A percentile compares a stretch with the other conserved stretches of the same genome.
Evolutionary conservation across 2,797 vertebrate genomes (phyloP).

Genomic region (Alauda arvensis): DNA sequence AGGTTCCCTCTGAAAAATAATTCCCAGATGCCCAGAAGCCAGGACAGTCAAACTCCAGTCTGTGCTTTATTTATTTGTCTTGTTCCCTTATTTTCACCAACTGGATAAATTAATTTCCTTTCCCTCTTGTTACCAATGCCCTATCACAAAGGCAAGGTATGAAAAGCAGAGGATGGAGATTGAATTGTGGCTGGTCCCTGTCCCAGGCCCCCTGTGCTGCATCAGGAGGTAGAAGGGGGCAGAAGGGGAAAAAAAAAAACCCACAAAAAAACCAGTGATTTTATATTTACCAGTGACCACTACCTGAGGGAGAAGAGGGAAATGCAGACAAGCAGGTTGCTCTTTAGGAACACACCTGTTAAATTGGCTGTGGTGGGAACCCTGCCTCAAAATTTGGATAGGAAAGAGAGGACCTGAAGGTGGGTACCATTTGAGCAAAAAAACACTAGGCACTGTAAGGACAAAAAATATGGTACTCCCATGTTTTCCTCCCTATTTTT

Average conservation of each 20-base stretch:
- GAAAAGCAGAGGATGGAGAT: not conserved
- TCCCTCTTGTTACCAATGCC: not conserved
- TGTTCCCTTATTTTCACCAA: not conserved
- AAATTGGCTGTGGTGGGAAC: accelerated
- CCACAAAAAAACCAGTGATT: not conserved
- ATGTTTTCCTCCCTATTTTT: not conserved
- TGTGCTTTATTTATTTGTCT: not conserved
- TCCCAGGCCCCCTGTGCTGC: not conserved
- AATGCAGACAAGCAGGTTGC: not conserved
- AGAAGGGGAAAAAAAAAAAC: not conserved
- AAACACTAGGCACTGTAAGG: not conserved
- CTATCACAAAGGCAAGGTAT: not conserved
- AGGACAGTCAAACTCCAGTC: not conserved
- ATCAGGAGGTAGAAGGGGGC: not conserved
- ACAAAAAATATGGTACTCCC: accelerated
- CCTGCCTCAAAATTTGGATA: not conserved
- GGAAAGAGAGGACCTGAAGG: not conserved
- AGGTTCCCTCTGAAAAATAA: not conserved
- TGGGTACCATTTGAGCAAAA: not conserved
- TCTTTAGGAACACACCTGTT: not conserved
- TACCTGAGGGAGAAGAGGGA: not conserved
- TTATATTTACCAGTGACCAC: not conserved
- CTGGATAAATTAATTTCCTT: not conserved
- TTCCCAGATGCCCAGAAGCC: not conserved
- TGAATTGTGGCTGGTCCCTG: not conserved